A percentile compares a stretch with the other conserved stretches of the same genome.
Evolutionary conservation across 2,797 vertebrate genomes (phyloP).

Genomic region (Gymnoscopelus microlampas): DNA sequence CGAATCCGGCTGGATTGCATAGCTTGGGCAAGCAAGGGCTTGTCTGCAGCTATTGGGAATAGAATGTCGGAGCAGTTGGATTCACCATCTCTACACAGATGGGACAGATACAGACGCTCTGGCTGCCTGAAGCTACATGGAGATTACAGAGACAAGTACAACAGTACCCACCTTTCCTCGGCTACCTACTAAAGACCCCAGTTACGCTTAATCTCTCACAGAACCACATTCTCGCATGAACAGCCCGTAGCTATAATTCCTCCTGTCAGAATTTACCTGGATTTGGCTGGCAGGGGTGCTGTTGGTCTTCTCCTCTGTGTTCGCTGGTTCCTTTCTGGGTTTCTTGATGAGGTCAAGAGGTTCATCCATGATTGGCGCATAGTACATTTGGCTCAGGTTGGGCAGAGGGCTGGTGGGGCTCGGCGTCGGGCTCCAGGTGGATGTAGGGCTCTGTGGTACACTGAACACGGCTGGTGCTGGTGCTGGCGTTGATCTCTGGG

Average conservation of each 20-base stretch:
- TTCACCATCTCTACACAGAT: slow-evolving; percentile 54
- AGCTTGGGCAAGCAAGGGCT: slow-evolving; percentile 76
- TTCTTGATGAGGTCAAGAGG: slow-evolving; percentile 86
- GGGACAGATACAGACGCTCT: slow-evolving; percentile 51
- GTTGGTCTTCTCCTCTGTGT: slow-evolving; percentile 64
- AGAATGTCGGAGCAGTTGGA: slow-evolving; percentile 46
- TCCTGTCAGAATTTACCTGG: slow-evolving; percentile 71
- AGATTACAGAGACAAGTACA: slow-evolving; percentile 40
- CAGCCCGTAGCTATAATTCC: background rate
- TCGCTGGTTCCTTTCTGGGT: slow-evolving; percentile 74
- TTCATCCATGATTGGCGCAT: slow-evolving; percentile 80
- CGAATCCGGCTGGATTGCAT: slow-evolving; percentile 83
- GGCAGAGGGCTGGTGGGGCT: slow-evolving; percentile 76
- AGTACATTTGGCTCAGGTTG: slow-evolving; percentile 64
- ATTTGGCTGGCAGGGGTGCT: slow-evolving; percentile 60
- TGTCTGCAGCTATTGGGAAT: slow-evolving; percentile 53
- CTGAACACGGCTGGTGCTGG: slow-evolving; percentile 44
- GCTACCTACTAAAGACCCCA: background rate
- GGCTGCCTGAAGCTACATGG: slow-evolving; percentile 63
- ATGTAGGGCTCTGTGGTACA: slow-evolving; percentile 75
- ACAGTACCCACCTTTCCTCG: slow-evolving; percentile 18
- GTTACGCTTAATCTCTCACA: background rate
- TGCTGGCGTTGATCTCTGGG: slow-evolving; percentile 55
- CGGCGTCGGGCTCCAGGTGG: slow-evolving; percentile 76
- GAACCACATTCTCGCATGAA: background rate